Evolutionary conservation across 2,888 invertebrate genomes (phyloP).

Genomic region (Alviniconcha strummeri): DNA sequence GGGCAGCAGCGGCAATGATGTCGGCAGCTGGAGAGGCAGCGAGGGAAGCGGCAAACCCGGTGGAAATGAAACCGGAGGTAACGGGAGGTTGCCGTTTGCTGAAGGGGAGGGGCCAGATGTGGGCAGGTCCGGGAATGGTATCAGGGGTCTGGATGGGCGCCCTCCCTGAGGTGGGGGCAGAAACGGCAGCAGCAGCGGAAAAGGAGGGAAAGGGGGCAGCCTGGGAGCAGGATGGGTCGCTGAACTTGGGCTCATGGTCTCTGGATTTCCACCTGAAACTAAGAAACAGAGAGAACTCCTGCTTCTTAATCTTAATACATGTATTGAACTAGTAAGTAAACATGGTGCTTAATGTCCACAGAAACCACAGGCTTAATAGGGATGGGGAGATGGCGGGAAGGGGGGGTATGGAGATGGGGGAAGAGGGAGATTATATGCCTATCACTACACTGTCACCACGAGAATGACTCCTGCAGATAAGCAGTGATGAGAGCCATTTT

Average conservation of each 20-base stretch:
- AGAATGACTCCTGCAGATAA: no score
- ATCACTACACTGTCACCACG: no score
- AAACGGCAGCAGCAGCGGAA: constrained; percentile 23
- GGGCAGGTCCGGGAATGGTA: constrained; percentile 13
- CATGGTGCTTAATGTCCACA: neutral
- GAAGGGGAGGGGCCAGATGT: neutral
- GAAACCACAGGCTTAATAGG: no score
- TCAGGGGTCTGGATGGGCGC: neutral
- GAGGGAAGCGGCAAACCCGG: constrained; percentile 10
- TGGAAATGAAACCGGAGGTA: constrained; percentile 12
- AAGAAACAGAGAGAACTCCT: neutral
- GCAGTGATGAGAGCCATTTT: no score
- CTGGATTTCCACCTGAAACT: constrained; percentile 3
- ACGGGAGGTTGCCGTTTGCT: constrained; percentile 1
- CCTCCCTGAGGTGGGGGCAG: constrained; percentile 25
- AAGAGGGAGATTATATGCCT: no score
- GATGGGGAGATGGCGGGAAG: no score
- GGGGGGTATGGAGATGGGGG: no score
- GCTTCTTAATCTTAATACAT: no score
- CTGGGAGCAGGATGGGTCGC: neutral
- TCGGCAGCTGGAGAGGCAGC: constrained; percentile 14
- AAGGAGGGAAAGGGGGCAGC: constrained; percentile 21
- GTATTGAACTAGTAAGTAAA: neutral
- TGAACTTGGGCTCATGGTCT: neutral
- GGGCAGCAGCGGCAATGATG: constrained; percentile 7